Base-by-base conservation (phyloP, 2,113 vertebrate species). In the Aegotheles bennettii region DNA sequence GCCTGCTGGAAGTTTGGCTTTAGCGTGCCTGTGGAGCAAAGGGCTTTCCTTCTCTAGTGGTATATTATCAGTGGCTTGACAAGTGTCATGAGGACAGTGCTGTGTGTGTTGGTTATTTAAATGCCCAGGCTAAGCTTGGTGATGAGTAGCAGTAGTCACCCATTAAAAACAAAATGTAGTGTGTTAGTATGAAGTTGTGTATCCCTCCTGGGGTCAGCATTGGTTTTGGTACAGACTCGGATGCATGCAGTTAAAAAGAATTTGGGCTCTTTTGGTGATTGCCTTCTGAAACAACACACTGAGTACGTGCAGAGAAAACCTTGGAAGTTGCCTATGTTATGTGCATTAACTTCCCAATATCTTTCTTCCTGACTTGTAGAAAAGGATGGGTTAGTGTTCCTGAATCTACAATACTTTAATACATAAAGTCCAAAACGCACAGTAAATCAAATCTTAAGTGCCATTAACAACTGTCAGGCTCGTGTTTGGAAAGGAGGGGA, bases 201-300 rank as follows among this genome's bases (percentile, higher is more conserved):
- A 10, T 6, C n/a, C 26, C n/a, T 77, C 35, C 38, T 63, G 81
- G 69, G 20, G 28, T 53, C 89, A 59, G 20, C 64, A 5, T 0
- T 84, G 68, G 0, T 28, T 87, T 86, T 47, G 77, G 9, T 36
- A 16, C 18, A 33, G 47, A 5, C 50, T 70, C 0, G 5, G 38
- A 11, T 76, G 40, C 11, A 6, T 56, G 59, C 38, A n/a, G 1
- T 24, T 51, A 11, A 11, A 63, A 67, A 42, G 43, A 56, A 11
- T 7, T 68, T 9, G 19, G 36, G 78, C 48, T 82, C 43, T 50
- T 59, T 3, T 16, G 64, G 25, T 40, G 60, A 19, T 7, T 82
- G 25, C n/a, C 24, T n/a, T 21, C 16, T 25, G 17, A 35, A 70
- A 11, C 24, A 74, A 3, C 1, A 0, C 0, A 0, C 1, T 24